These are phyloP conservation scores for Phoebastria nigripes DNA, from an alignment of 2,797 vertebrate genomes.

Conservation along the genomic window DNA sequence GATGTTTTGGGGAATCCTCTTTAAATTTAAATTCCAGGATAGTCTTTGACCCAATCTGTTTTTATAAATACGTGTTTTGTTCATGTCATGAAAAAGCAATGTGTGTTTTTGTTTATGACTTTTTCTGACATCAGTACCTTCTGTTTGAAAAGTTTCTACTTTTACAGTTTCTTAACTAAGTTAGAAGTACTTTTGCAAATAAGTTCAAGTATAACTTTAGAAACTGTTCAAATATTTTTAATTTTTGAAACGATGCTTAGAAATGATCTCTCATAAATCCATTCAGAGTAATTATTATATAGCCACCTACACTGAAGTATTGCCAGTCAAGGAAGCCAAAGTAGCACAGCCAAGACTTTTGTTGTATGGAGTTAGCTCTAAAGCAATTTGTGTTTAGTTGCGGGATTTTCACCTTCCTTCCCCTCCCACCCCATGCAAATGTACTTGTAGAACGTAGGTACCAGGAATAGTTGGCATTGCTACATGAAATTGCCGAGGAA, in stretches of 20 bases:
- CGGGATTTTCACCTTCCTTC: background rate
- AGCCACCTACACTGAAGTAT: background rate
- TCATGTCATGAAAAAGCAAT: background rate
- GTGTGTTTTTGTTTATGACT: background rate
- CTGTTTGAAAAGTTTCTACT: background rate
- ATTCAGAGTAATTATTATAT: background rate
- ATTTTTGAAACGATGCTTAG: background rate
- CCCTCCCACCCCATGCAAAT: background rate
- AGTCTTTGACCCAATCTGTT: background rate
- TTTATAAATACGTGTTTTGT: background rate
- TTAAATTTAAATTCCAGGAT: background rate
- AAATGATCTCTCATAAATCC: background rate
- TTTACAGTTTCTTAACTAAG: background rate
- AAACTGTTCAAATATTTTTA: background rate
- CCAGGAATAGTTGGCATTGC: background rate
- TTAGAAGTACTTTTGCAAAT: background rate
- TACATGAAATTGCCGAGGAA: background rate
- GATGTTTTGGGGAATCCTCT: background rate
- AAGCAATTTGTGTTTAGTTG: conserved; percentile 8
- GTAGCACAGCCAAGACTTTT: background rate
- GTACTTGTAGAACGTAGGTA: background rate
- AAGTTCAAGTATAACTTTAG: background rate
- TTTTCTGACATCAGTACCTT: background rate
- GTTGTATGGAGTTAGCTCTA: background rate
- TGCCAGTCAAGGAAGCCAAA: background rate